Evolutionary conservation across 2,888 invertebrate species (phyloP).

Genomic region (Oscheius myriophilus): DNA sequence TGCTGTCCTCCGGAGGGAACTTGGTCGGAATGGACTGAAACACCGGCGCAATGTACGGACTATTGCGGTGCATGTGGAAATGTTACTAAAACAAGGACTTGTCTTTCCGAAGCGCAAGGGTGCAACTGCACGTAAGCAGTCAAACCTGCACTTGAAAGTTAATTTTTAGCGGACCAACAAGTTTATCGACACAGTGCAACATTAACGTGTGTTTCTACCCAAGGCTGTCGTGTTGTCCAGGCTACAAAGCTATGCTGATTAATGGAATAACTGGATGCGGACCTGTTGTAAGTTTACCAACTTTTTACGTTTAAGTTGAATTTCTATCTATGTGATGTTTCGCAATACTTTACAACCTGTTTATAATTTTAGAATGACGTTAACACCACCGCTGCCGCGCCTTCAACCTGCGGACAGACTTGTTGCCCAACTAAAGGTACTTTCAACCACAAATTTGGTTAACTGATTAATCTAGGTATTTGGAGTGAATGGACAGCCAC

Average conservation of each 20-base stretch:
- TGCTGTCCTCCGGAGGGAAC: constrained; percentile 31
- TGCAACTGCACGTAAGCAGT: constrained; percentile 43
- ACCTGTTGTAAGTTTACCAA: constrained; percentile 5
- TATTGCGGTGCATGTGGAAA: constrained; percentile 53
- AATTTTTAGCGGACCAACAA: constrained; percentile 8
- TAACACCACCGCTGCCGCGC: too few species aligned
- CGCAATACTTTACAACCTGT: too few species aligned
- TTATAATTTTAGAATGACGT: constrained; percentile 30
- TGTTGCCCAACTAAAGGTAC: too few species aligned
- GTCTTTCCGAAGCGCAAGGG: constrained; percentile 39
- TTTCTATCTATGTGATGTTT: too few species aligned
- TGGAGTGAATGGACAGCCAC: constrained; percentile 55
- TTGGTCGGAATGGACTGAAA: constrained; percentile 39
- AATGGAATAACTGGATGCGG: constrained; percentile 22
- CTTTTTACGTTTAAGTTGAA: neutral
- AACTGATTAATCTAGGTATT: constrained; percentile 28
- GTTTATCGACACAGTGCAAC: constrained; percentile 20
- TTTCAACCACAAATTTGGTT: too few species aligned
- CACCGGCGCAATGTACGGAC: constrained; percentile 41
- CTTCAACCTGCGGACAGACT: too few species aligned
- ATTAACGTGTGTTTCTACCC: constrained; percentile 32
- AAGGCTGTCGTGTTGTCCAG: constrained; percentile 32
- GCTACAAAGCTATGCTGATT: constrained; percentile 22
- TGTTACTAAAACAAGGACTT: constrained; percentile 40
- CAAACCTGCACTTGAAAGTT: neutral